These are phyloP conservation scores for Salpingus planirostris DNA, from an alignment of 2,888 invertebrate species.

Conservation along the genomic window DNA sequence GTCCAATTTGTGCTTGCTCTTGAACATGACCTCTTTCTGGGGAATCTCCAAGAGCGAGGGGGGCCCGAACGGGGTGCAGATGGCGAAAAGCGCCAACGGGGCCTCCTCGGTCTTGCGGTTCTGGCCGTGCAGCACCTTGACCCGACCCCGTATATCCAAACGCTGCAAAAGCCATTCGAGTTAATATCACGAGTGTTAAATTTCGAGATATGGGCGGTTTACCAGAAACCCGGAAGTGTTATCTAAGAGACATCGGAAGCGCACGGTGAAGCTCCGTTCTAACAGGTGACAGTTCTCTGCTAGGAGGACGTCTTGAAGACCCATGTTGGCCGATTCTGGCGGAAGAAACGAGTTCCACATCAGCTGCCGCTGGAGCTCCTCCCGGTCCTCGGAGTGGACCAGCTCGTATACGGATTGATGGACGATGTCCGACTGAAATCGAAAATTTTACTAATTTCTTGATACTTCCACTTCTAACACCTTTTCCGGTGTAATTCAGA, in stretches of 20 bases:
- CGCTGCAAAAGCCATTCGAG: conserved; percentile 54
- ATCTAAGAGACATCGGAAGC: conserved; percentile 97
- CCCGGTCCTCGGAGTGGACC: conserved; percentile 97
- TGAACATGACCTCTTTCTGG: conserved; percentile 98
- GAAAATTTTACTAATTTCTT: neutral
- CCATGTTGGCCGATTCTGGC: conserved; percentile 64
- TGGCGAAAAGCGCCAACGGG: conserved; percentile 89
- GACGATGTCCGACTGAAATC: conserved; percentile 93
- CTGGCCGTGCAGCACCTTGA: conserved; percentile 94
- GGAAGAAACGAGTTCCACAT: conserved; percentile 92
- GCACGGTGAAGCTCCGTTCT: conserved; percentile 95
- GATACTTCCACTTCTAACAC: neutral
- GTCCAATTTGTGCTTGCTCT: conserved; percentile 98
- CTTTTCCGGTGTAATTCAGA: too few species aligned
- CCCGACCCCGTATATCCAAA: conserved; percentile 93
- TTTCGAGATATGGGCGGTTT: conserved; percentile 12
- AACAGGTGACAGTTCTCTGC: conserved; percentile 83
- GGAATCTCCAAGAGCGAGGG: conserved; percentile 94
- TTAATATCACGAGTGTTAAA: neutral
- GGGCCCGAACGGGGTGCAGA: conserved; percentile 98
- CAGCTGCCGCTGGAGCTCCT: conserved; percentile 90
- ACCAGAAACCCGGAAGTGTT: conserved; percentile 99
- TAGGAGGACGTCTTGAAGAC: conserved; percentile 80
- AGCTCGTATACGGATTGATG: conserved; percentile 99
- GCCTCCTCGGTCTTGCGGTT: conserved; percentile 91